A percentile compares a stretch with the other conserved stretches of the same genome.
Evolutionary conservation across 2,797 vertebrate species (phyloP).

Genomic region (Pyrocephalus nanus): DNA sequence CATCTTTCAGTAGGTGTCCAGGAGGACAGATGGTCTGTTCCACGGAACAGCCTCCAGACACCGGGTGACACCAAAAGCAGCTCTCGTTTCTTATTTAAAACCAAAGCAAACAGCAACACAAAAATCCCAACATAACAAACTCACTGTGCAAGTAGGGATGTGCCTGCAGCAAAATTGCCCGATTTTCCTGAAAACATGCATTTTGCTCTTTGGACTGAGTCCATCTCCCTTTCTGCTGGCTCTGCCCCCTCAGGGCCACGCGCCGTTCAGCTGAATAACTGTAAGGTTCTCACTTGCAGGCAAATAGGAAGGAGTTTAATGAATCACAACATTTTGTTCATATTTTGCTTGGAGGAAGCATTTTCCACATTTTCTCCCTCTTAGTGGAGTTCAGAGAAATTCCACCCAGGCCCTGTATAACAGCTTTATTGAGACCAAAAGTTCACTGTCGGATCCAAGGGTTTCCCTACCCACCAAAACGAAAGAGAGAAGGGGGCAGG

Average conservation of each 20-base stretch:
- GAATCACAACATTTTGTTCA: constrained; percentile 55
- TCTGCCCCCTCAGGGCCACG: constrained; percentile 21
- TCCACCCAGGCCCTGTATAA: neutral
- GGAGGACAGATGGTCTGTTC: neutral
- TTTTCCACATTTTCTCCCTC: constrained; percentile 47
- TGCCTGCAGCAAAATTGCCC: constrained; percentile 62
- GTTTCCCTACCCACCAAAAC: neutral
- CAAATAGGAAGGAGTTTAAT: constrained; percentile 48
- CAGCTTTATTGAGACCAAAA: constrained; percentile 19
- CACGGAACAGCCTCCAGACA: neutral
- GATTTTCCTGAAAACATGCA: constrained; percentile 66
- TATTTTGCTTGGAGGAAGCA: constrained; percentile 37
- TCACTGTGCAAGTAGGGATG: constrained; percentile 22
- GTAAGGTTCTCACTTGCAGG: constrained; percentile 50
- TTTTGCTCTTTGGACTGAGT: constrained; percentile 62
- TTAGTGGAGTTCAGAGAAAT: constrained; percentile 9
- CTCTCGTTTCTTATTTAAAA: constrained; percentile 55
- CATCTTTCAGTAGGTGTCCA: neutral
- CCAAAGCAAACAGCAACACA: constrained; percentile 50
- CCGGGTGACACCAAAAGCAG: neutral
- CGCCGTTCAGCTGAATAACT: constrained; percentile 26
- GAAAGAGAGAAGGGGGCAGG: neutral
- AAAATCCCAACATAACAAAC: constrained; percentile 60
- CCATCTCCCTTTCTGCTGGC: constrained; percentile 49
- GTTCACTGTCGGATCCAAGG: constrained; percentile 10